A percentile compares a stretch with the other conserved stretches of the same genome.
Evolutionary conservation across 2,797 vertebrate genomes (phyloP).

Genomic region (Ctenopoma kingsleyae): DNA sequence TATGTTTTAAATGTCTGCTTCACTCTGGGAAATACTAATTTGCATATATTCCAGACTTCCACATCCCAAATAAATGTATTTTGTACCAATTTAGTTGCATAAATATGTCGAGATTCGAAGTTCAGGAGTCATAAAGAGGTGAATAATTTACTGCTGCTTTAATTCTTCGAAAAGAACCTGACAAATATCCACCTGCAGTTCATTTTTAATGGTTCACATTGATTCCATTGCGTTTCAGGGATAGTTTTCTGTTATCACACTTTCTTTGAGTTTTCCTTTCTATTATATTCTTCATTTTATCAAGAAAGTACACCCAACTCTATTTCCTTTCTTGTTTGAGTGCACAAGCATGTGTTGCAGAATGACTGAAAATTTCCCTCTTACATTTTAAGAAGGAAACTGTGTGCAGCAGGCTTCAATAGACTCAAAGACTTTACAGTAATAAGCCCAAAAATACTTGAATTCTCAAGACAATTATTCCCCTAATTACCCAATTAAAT

Average conservation of each 20-base stretch:
- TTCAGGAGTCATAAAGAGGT: neutral
- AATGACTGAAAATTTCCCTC: neutral
- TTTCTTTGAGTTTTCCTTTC: constrained; percentile 5
- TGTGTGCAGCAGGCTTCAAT: neutral
- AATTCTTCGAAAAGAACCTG: neutral
- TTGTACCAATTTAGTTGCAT: neutral
- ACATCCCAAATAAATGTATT: neutral
- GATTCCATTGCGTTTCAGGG: neutral
- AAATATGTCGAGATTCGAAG: neutral
- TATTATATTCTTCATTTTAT: constrained; percentile 10
- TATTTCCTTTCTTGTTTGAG: constrained; percentile 3
- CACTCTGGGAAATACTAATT: neutral
- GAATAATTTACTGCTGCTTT: neutral
- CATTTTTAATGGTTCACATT: neutral
- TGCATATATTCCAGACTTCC: neutral
- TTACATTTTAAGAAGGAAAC: constrained; percentile 13
- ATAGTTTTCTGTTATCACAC: neutral
- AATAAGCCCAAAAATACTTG: constrained; percentile 51
- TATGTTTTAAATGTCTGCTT: neutral
- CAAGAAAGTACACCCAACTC: neutral
- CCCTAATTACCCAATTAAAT: constrained; percentile 50
- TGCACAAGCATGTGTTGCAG: neutral
- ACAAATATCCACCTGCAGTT: neutral
- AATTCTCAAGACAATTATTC: constrained; percentile 45
- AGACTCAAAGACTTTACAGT: constrained; percentile 35